Conservation (phyloP, 1,140 invertebrate species). For the Drosophila saltans region DNA sequence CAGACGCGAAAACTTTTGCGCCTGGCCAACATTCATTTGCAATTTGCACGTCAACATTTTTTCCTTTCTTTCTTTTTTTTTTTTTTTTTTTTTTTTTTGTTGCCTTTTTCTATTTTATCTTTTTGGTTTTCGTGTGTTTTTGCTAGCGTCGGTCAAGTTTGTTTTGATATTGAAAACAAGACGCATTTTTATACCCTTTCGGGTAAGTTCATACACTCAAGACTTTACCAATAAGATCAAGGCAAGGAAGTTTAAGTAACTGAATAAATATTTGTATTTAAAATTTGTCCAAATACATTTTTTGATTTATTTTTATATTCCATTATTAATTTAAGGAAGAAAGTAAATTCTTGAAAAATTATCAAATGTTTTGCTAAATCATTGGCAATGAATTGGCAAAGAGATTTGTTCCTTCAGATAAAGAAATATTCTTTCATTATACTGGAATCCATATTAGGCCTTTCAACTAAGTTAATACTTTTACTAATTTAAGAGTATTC, state of each 20-base stretch:
- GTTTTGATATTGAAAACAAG: slow-evolving; percentile 70
- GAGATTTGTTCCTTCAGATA: too few relatives aligned
- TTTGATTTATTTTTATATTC: too few relatives aligned
- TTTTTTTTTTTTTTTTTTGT: neutral
- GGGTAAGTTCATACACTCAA: neutral
- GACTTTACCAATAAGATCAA: too few relatives aligned
- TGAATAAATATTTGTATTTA: too few relatives aligned
- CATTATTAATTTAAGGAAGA: too few relatives aligned
- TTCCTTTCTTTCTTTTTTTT: slow-evolving; percentile 1
- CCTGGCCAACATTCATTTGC: slow-evolving; percentile 54
- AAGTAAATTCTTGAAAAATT: too few relatives aligned
- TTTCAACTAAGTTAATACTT: neutral
- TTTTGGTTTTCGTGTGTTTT: neutral
- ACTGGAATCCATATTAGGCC: too few relatives aligned
- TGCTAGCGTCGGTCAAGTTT: slow-evolving; percentile 70
- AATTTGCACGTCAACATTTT: slow-evolving; percentile 58
- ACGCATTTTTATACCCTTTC: slow-evolving; percentile 45
- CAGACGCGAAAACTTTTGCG: slow-evolving; percentile 63
- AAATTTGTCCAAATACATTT: too few relatives aligned
- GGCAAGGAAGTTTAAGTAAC: too few relatives aligned
- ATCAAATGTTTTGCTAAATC: too few relatives aligned
- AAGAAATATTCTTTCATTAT: too few relatives aligned
- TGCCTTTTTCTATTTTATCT: slow-evolving; percentile 5
- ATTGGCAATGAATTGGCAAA: neutral
- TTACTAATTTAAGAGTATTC: neutral